Evolutionary conservation across 2,797 vertebrate genomes (phyloP).

Genomic region (Coilia nasus): DNA sequence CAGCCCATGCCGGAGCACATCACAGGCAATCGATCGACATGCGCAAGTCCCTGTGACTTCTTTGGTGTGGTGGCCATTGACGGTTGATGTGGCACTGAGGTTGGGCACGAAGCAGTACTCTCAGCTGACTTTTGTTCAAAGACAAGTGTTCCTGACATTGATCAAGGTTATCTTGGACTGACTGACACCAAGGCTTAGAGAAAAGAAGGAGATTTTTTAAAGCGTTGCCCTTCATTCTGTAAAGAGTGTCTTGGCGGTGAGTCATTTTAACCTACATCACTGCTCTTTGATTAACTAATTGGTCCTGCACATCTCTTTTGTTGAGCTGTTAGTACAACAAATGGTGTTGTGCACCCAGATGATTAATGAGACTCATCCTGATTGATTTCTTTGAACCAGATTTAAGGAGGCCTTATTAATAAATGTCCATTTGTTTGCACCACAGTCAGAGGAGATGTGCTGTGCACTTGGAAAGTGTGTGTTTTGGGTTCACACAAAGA

Average conservation of each 20-base stretch:
- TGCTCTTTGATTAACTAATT: neutral
- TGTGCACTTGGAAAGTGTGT: neutral
- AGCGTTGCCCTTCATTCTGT: neutral
- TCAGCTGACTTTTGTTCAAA: neutral
- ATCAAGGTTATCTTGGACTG: neutral
- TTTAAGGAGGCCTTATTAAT: neutral
- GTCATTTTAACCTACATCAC: neutral
- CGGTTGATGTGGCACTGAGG: neutral
- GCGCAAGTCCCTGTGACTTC: neutral
- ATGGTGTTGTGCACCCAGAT: neutral
- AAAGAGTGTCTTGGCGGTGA: neutral
- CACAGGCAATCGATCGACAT: neutral
- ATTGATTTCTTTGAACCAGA: neutral
- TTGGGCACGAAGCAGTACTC: neutral
- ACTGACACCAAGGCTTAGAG: neutral
- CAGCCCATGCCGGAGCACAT: constrained; percentile 22
- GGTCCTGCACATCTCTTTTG: neutral
- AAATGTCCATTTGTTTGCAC: neutral
- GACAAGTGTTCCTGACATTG: neutral
- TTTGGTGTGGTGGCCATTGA: neutral
- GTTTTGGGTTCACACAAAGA: neutral
- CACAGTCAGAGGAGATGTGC: neutral
- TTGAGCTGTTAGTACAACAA: neutral
- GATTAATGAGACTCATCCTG: neutral
- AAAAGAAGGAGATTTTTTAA: neutral